Evolutionary conservation across 2,888 invertebrate genomes (phyloP), one percentile per base, ranked within the genome.

Genomic region (Isotomurus palustris): DNA sequence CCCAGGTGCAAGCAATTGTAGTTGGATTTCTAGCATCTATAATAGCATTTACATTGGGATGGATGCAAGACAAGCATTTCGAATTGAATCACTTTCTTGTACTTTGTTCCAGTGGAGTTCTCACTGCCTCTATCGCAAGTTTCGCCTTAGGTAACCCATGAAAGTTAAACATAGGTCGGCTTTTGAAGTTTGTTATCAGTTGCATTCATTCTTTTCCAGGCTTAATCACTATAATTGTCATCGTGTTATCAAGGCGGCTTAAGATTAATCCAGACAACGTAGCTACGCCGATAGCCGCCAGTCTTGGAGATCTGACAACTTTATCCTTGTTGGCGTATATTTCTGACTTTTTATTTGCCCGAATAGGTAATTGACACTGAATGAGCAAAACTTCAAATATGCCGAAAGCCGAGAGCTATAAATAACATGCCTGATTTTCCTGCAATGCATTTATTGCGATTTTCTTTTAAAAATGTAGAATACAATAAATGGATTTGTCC

Each of bases 241-340:
- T 93, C 71, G 78, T 92, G 19, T 74, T 86, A 51, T 90, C 91
- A 5, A 82, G 85, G 66, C 83, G 83, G 71, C 81, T 85, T 73
- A 82, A 86, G 73, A 86, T 92, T 65, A 91, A 93, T 77, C 93
- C 93, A 45, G 93, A 94, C 75, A 94, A 94, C 76, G 85, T 94
- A 58, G 91, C 92, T 17, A 92, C 92, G 53, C 93, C 93, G 6
- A 89, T 94, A 67, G 93, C 93, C 25, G 91, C 92, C 51, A 89
- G 89, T 73, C 79, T 93, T 56, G 93, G 93, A 44, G 93, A 94
- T 78, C 79, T 93, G 62, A 90, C 87, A 53, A 92, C 92, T 6
- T 80, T 93, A 72, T 85, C 87, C 62, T 80, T 91, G 56, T 80
- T 93, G 51, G 85, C 92, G 38, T 85, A 84, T 79, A 84, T 91